Evolutionary conservation across 2,888 invertebrate genomes (phyloP).

Genomic region (Chymomyza procnemis): DNA sequence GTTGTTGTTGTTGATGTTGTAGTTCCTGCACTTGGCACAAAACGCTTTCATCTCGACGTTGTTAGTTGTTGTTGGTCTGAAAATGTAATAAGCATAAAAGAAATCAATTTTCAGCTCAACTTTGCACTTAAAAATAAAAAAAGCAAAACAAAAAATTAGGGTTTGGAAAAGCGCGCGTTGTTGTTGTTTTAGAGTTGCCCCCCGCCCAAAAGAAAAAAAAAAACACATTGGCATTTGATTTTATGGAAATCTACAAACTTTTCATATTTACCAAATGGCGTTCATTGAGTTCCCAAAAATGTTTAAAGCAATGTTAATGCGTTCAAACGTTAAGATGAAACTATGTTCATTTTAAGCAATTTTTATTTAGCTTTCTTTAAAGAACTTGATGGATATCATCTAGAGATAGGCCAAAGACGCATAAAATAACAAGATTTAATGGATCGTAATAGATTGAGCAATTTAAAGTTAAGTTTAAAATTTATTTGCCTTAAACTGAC

Average conservation of each 20-base stretch:
- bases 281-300: not conserved
- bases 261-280: not conserved
- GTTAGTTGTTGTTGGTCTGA: not conserved
- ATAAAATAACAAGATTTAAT: not conserved
- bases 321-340: not conserved
- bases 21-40: constrained; percentile 17
- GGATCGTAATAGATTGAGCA: not conserved
- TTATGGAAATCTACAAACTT: not conserved
- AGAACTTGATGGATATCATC: not conserved
- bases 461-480: not conserved
- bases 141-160: not conserved
- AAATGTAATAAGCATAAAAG: not conserved
- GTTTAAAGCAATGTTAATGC: not conserved
- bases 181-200: not conserved
- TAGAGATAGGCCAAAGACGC: not conserved
- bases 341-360: not conserved
- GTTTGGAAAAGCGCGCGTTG: not conserved
- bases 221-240: not conserved
- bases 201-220: no score
- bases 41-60: constrained; percentile 30
- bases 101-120: not conserved
- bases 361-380: not conserved
- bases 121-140: not conserved
- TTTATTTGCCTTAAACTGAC: not conserved
- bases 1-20: no score